Evolutionary conservation across 2,113 vertebrate species (phyloP).

Genomic region (Syrmaticus mikado): DNA sequence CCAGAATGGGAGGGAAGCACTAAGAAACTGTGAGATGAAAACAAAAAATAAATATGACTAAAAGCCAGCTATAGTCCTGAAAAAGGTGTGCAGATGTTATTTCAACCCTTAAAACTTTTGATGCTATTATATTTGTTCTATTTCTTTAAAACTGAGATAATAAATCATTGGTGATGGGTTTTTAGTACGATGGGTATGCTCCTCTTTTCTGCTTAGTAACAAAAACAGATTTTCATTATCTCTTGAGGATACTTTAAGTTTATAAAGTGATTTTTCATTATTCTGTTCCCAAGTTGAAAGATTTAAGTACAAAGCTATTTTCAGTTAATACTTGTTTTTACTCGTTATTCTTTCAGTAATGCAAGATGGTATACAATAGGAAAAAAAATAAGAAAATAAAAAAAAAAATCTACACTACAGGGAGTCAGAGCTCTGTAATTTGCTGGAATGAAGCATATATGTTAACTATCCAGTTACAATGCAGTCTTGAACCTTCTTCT

Average conservation of each 20-base stretch:
- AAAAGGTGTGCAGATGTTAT: neutral
- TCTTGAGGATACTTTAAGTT: neutral
- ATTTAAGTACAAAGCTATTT: neutral
- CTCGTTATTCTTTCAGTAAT: neutral
- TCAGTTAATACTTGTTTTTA: neutral
- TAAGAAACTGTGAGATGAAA: neutral
- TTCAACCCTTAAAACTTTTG: neutral
- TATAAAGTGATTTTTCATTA: constrained; percentile 10
- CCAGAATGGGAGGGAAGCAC: neutral
- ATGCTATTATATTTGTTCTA: neutral
- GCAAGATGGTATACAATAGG: no score
- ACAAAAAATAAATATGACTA: neutral
- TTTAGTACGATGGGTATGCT: neutral
- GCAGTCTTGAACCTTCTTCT: neutral
- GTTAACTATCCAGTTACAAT: neutral
- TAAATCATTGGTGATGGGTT: neutral
- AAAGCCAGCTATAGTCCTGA: neutral
- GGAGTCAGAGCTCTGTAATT: neutral
- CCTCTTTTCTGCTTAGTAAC: neutral
- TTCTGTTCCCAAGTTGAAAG: neutral
- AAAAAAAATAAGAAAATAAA: neutral
- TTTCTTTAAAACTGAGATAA: neutral
- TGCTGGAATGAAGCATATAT: fast-evolving
- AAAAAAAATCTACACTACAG: neutral
- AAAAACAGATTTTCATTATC: neutral